Evolutionary conservation across 1,140 invertebrate species (phyloP), one percentile per base, ranked within the genome.

Genomic region (Zaprionus africanus): DNA sequence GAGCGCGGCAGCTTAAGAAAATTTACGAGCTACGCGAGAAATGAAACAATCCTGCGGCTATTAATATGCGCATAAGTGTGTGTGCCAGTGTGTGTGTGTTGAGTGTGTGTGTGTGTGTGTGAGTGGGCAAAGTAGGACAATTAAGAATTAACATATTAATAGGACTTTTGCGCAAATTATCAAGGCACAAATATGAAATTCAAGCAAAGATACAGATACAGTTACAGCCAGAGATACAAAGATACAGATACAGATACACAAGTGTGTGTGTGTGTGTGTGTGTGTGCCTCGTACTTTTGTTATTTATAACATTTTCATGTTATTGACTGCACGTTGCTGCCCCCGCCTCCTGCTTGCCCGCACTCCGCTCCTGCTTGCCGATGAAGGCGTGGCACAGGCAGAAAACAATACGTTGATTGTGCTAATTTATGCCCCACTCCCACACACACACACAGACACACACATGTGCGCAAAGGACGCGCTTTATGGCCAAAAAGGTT

Each of bases 61-160:
- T 87, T 87, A 87, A 86, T 86, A 87, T 75, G 70, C 66, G 43
- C 62, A 70, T 71, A 71, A 76, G 41, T 66, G 11, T 61, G 24
- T 63, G 49, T 61, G 58, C 28, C 22, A 11, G 58, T n/a, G 56
- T 71, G 56, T 19, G 60, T 65, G 46, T 56, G 61, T 17, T 28
- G 26, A 76, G 41, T n/a, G 56, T 65, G 56, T 19, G 60, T 64
- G 46, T 54, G 67, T 15, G 19, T 34, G 59, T 70, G 73, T 64
- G 66, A 58, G 66, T 53, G 58, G 66, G 24, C 64, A 82, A 82
- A 84, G 81, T 79, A 71, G 85, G 51, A 90, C 85, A 90, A 85
- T 90, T 85, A 90, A 82, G 85, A 90, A 90, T 90, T 90, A 90
- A 90, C 85, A 90, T 90, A 90, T 90, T 90, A 90, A 90, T 90